Base-by-base conservation (phyloP, 2,888 invertebrate species). In the Pristionchus fissidentatus region DNA sequence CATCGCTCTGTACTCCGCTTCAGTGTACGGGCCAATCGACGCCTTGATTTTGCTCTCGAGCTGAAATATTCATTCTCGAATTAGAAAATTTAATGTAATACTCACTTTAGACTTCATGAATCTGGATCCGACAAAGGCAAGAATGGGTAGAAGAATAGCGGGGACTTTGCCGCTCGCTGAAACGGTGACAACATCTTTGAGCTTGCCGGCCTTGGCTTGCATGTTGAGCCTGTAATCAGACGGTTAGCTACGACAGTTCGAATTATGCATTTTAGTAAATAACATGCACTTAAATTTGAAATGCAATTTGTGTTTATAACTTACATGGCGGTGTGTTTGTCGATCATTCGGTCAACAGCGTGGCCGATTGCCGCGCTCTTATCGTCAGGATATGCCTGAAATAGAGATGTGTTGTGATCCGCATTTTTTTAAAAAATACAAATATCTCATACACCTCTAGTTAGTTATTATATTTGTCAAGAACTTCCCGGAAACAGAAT, bases 291-390 rank as follows among this genome's bases (percentile, higher is more conserved):
- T n/a, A n/a, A n/a, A 5, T 1, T 38, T 38, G 22, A 35, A 13
- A 38, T 4, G 0, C n/a, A 19, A 35, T 66, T 19, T 46, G 29
- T 22, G n/a, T 2, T n/a, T n/a, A n/a, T n/a, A n/a, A 35, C 22
- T n/a, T n/a, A n/a, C 75, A 46, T 75, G 78, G 15, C 57, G 3
- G 80, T 80, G 29, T 80, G 80, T n/a, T 80, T 80, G 41, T 57
- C 80, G 52, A 80, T 15, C 13, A 80, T 1, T 15, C 80, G 60
- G 26, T 80, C 80, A n/a, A 80, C 29, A 2, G 80, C 80, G 19
- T 60, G 80, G 41, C 41, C 80, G 41, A 60, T 80, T 0, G 57
- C 80, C 22, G 80, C 80, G 13, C 2, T 80, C 22, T 60, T 38
- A 1, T 26, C 60, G 19, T 57, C 60, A 1, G 32, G n/a, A 38